phyloP scores from a whole-genome alignment of 1,140 invertebrate species.

The Plectus sambesii region DNA sequence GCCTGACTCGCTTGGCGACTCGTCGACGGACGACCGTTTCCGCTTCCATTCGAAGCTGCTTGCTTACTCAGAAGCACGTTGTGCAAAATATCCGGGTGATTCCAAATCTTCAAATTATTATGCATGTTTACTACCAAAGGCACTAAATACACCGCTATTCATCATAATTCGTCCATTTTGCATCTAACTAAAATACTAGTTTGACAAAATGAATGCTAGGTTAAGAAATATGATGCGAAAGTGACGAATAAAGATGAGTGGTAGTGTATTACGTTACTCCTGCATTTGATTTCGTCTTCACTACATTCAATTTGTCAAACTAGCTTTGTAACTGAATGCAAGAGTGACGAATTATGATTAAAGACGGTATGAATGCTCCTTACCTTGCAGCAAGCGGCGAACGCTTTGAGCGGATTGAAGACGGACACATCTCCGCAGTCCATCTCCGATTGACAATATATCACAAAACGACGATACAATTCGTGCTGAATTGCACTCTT shows the following conservation, averaged over 20 bases:
- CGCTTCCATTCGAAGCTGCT: conserved; percentile 17
- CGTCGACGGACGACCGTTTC: conserved; percentile 48
- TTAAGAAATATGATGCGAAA: too few relatives aligned
- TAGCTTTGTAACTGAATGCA: conserved; percentile 3
- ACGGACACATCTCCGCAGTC: conserved; percentile 65
- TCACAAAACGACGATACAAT: conserved; percentile 75
- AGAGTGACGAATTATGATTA: conserved; percentile 13
- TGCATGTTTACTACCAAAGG: not conserved
- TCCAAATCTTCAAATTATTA: conserved; percentile 68
- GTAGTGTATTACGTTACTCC: too few relatives aligned
- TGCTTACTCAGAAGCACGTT: conserved; percentile 54
- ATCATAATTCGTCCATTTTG: too few relatives aligned
- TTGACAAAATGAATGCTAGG: too few relatives aligned
- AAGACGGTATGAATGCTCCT: too few relatives aligned
- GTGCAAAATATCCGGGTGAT: conserved; percentile 92
- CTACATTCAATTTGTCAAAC: conserved; percentile 9
- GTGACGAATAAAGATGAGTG: too few relatives aligned
- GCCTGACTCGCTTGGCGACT: too few relatives aligned
- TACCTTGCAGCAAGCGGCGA: conserved; percentile 92
- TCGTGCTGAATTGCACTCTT: conserved; percentile 75
- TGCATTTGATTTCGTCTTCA: too few relatives aligned
- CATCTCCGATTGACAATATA: conserved; percentile 58
- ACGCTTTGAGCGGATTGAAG: conserved; percentile 84
- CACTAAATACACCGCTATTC: conserved; percentile 5
- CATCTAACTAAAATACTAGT: too few relatives aligned